Percentiles rank a stretch among this genome's conserved stretches.
Conservation (phyloP, 2,113 vertebrate species). For the Ailurus styani region DNA sequence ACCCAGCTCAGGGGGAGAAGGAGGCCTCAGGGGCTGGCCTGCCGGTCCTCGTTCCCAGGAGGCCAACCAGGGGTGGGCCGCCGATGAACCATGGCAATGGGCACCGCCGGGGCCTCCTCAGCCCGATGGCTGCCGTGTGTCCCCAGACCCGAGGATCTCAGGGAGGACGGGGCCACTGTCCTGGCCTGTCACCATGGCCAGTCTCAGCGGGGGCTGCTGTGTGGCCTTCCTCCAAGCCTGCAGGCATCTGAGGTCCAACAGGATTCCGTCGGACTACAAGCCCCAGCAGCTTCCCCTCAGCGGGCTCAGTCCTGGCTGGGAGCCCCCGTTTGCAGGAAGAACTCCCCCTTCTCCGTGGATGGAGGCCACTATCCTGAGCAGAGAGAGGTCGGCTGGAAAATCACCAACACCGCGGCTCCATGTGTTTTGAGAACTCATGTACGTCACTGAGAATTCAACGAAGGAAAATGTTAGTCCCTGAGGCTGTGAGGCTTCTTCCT, state of each 20-base stretch:
- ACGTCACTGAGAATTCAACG: neutral
- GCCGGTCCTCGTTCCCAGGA: neutral
- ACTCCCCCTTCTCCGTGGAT: neutral
- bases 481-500: neutral
- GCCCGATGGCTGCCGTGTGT: neutral
- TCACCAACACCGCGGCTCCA: neutral
- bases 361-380: neutral
- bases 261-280: conserved; percentile 37
- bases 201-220: neutral
- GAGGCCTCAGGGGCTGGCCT: neutral
- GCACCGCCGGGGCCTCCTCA: neutral
- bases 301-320: neutral
- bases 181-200: neutral
- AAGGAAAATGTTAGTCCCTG: neutral
- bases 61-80: neutral
- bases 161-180: neutral
- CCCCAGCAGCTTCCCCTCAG: neutral
- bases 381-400: neutral
- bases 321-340: neutral
- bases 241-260: neutral
- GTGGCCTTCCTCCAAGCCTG: neutral
- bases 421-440: neutral
- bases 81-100: rapidly evolving
- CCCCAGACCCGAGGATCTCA: neutral
- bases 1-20: neutral